Conservation (phyloP, 2,888 invertebrate species). For the Candidula unifasciata region DNA sequence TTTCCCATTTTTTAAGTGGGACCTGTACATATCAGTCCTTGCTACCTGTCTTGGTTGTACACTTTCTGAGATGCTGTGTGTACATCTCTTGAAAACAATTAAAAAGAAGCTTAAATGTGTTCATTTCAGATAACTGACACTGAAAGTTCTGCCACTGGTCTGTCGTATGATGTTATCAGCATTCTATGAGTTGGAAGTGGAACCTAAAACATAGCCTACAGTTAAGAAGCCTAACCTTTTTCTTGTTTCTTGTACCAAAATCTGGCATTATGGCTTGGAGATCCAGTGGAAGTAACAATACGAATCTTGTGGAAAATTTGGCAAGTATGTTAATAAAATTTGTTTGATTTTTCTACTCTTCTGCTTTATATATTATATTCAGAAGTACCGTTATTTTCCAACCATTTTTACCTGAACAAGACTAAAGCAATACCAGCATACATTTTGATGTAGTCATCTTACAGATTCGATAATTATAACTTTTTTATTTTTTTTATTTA, state of each 20-base stretch:
- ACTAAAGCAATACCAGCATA: too few species aligned
- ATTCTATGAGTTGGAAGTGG: slow-evolving; percentile 33
- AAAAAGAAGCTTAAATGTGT: too few species aligned
- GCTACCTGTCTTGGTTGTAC: too few species aligned
- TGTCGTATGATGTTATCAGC: neutral
- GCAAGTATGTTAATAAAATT: slow-evolving; percentile 60
- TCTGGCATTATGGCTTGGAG: slow-evolving; percentile 69
- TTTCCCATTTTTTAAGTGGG: too few species aligned
- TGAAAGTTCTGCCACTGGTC: neutral
- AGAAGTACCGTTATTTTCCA: neutral
- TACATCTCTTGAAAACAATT: too few species aligned
- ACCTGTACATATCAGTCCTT: too few species aligned
- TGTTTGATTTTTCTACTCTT: neutral
- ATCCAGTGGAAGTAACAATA: slow-evolving; percentile 70
- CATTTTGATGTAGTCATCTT: too few species aligned
- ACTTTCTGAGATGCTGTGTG: too few species aligned
- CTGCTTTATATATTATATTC: neutral
- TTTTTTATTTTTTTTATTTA: too few species aligned
- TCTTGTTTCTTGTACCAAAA: slow-evolving; percentile 46
- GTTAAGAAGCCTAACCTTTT: slow-evolving; percentile 38
- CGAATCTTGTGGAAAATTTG: slow-evolving; percentile 69
- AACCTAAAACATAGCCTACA: slow-evolving; percentile 2
- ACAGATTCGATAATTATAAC: too few species aligned
- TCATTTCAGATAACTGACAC: neutral
- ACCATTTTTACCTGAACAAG: too few species aligned